phyloP scores from a whole-genome alignment of 2,888 invertebrate species.

The Athalia cordata region DNA sequence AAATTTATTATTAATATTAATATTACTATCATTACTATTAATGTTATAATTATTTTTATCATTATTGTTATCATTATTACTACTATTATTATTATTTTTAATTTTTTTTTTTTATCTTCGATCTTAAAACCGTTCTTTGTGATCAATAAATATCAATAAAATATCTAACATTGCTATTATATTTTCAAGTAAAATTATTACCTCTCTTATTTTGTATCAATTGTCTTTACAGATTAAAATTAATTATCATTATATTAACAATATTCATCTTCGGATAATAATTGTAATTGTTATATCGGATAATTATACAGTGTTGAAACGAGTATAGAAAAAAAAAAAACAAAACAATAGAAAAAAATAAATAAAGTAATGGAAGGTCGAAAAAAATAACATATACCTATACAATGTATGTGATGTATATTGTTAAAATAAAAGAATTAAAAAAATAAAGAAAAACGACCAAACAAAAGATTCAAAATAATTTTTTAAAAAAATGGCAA shows the following conservation, averaged over 20 bases:
- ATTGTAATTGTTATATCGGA: slow-evolving; percentile 50
- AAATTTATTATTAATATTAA: slow-evolving; percentile 51
- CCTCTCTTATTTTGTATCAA: slow-evolving; percentile 60
- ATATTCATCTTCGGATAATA: slow-evolving; percentile 62
- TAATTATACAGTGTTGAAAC: slow-evolving; percentile 59
- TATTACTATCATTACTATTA: neutral
- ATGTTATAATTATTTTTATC: slow-evolving; percentile 3
- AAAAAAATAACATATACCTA: neutral
- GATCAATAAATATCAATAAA: slow-evolving; percentile 72
- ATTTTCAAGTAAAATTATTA: slow-evolving; percentile 67
- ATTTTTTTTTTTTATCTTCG: slow-evolving; percentile 49
- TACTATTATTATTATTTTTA: slow-evolving; percentile 52
- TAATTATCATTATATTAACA: slow-evolving; percentile 71
- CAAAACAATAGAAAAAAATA: slow-evolving; percentile 46
- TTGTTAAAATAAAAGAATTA: neutral
- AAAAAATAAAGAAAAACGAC: slow-evolving; percentile 46
- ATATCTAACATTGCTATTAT: slow-evolving; percentile 71
- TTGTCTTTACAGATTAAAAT: slow-evolving; percentile 67
- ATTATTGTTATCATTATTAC: slow-evolving; percentile 18
- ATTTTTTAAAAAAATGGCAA: slow-evolving; percentile 70
- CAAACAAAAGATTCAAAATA: slow-evolving; percentile 60
- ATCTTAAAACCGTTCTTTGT: slow-evolving; percentile 60
- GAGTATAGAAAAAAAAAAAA: slow-evolving; percentile 38
- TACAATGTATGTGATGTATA: neutral
- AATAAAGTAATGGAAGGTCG: neutral